Evolutionary conservation across 1,140 invertebrate genomes (phyloP).

Genomic region (Drosophila sp.): DNA sequence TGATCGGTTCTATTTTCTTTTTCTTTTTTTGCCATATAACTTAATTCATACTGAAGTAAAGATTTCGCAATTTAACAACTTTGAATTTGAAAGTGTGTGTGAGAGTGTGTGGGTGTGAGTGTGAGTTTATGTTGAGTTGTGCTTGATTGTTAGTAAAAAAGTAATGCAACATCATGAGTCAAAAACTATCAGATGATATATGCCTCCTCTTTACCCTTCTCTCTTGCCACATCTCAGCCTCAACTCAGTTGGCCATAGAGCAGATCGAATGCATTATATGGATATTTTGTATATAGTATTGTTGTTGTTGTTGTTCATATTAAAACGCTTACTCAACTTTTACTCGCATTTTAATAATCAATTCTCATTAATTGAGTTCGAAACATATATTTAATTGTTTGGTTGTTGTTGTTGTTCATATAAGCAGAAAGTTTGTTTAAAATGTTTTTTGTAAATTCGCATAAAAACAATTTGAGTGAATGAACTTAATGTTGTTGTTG

Average conservation of each 20-base stretch:
- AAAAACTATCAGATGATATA: constrained; percentile 28
- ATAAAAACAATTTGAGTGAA: constrained; percentile 73
- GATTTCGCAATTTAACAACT: constrained; percentile 69
- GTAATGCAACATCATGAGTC: constrained; percentile 37
- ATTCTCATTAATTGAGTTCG: constrained; percentile 56
- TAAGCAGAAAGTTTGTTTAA: constrained; percentile 60
- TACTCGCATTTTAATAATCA: constrained; percentile 45
- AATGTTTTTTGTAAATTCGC: constrained; percentile 59
- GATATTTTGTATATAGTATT: not conserved
- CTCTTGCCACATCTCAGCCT: not conserved
- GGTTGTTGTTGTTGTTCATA: constrained; percentile 58
- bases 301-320: constrained; percentile 13
- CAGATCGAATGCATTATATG: constrained; percentile 1
- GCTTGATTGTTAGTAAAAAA: constrained; percentile 40
- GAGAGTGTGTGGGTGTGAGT: not conserved
- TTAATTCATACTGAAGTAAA: constrained; percentile 78
- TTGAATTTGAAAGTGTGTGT: constrained; percentile 51
- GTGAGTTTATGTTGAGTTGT: constrained; percentile 22
- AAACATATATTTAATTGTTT: constrained; percentile 58
- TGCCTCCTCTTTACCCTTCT: constrained; percentile 14
- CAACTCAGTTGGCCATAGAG: not conserved
- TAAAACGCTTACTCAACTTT: constrained; percentile 24
- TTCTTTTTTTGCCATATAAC: constrained; percentile 63
- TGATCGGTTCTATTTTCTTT: constrained; percentile 61
- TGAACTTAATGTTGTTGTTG: constrained; percentile 64